These are phyloP conservation scores for Scyliorhinus canicula DNA, from an alignment of 2,797 vertebrate species.

Conservation along the genomic window DNA sequence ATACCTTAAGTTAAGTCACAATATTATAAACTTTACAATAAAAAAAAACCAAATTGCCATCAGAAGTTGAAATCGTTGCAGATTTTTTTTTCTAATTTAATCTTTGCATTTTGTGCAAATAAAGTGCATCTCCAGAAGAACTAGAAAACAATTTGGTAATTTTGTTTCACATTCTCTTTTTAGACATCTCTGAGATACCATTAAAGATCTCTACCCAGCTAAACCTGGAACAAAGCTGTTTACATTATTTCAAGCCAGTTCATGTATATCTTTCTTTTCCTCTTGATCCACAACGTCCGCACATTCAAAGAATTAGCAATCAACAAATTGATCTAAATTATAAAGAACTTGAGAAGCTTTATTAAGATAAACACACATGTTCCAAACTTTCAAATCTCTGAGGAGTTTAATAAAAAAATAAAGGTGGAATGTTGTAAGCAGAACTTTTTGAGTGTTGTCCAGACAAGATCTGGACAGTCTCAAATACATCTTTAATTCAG, in stretches of 20 bases:
- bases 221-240: slow-evolving; percentile 24
- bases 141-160: not conserved
- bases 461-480: not conserved
- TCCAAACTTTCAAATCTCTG: not conserved
- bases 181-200: not conserved
- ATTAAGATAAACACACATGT: slow-evolving; percentile 16
- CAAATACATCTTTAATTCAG: slow-evolving; percentile 18
- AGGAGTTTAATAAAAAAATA: not conserved
- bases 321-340: slow-evolving; percentile 31
- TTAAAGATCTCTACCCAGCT: not conserved
- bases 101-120: not conserved
- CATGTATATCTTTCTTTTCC: not conserved
- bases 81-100: not conserved
- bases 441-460: not conserved
- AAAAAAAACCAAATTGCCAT: not conserved
- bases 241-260: slow-evolving; percentile 5
- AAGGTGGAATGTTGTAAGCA: slow-evolving; percentile 16
- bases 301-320: slow-evolving; percentile 4
- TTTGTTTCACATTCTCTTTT: not conserved
- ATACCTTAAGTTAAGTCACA: not conserved
- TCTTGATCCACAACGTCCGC: not conserved
- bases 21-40: not conserved
- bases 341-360: slow-evolving; percentile 20
- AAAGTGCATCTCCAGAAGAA: not conserved
- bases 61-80: not conserved